Evolutionary conservation across 2,888 invertebrate species (phyloP), one percentile per base, ranked within the genome.

Genomic region (Agrotis ipsilon): DNA sequence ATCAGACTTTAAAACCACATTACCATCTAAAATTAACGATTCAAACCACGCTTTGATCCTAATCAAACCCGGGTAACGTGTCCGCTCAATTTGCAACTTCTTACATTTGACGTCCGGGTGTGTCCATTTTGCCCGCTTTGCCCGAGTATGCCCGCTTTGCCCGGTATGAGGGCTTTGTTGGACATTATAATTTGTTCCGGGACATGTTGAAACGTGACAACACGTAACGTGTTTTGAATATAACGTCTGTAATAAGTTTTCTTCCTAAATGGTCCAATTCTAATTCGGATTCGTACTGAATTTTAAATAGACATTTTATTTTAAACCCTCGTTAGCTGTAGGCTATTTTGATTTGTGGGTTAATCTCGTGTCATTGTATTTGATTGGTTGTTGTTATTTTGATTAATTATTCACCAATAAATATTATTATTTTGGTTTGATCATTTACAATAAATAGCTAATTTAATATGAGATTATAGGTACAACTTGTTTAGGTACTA

Each of bases 71-170:
- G 57, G 18, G 64, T 74, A 73, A 84, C 71, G 80, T 76, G 83
- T 81, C 81, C 55, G 52, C 71, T 87, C 86, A 88, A 90, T 89
- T 89, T 84, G 82, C 82, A 81, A 85, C 86, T 86, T 80, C 85
- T 90, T 85, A 84, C 81, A 84, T 80, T 80, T 78, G 75, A 78
- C 75, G 65, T 79, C 70, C 59, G 72, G 68, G 63, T 66, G 46
- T 58, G 27, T 27, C 27, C 27, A 4, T 27, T 27, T 27, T 27
- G 21, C 46, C 45, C 49, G 55, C 7, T 32, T 11, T 19, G 24
- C 60, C 71, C 58, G 77, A 48, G 66, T 46, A 21, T 54, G 61
- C 46, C 57, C 67, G 54, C n/a, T 49, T 51, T n/a, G 32, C 72
- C 69, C 32, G 66, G 57, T 57, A 64, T 65, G 58, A 52, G 32